Base-by-base conservation (phyloP, 2,113 vertebrate species). In the Rhinopomastus cyanomelas region DNA sequence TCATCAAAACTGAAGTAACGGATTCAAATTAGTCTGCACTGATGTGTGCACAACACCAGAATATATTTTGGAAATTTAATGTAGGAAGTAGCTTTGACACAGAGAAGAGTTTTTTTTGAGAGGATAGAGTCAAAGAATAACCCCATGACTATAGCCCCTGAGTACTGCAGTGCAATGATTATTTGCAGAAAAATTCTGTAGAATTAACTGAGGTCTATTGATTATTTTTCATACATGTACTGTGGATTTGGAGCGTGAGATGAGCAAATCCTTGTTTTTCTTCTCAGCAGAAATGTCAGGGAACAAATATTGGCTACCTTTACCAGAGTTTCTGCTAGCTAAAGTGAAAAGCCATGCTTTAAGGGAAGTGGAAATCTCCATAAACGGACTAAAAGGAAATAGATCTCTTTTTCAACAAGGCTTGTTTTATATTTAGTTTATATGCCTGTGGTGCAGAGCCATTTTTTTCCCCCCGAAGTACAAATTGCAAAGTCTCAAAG, bases 281-380 rank as follows among this genome's bases (percentile, higher is more conserved):
- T 91, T 92, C 78, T 92, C 60, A 62, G 71, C 60, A 89, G 82
- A 93, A 94, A 94, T 92, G 85, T 91, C 85, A 91, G 32, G 52
- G 74, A 91, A 88, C 74, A 95, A 95, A 94, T n/a, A 76, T 16
- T 90, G 77, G 53, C 83, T 94, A 91, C 73, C 61, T 84, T 81
- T 75, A 84, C 53, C 13, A 65, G 88, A 60, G 72, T 65, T 94
- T 83, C 51, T 86, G 34, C 16, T 91, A 42, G 66, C 25, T 81
- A 49, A 77, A 74, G 78, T 67, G 27, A 62, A 88, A 94, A 73
- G 12, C 30, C 32, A 11, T 8, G 21, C n/a, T 88, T 91, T 53
- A 51, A 49, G 12, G 42, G 37, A 86, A 48, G 30, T 78, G n/a
- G 34, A 81, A 89, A 76, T 42, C 32, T 68, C 30, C 72, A 13